Evolutionary conservation across 2,797 vertebrate genomes (phyloP).

Genomic region (Neomorphus geoffroyi): DNA sequence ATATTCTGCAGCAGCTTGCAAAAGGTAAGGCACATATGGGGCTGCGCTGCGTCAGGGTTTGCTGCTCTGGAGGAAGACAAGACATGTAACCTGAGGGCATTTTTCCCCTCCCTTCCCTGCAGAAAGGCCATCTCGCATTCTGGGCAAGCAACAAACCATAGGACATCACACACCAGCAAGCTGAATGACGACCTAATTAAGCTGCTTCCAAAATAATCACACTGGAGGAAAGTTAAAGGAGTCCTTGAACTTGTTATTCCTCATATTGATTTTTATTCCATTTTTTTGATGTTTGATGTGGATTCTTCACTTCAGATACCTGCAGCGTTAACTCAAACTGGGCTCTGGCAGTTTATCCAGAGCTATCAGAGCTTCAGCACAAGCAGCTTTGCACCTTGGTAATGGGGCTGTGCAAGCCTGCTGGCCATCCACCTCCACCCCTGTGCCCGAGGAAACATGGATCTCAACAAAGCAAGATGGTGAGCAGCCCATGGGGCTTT

Average conservation of each 20-base stretch:
- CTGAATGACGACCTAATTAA: background rate
- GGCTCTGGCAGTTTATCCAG: background rate
- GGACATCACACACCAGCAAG: background rate
- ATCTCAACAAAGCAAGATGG: background rate
- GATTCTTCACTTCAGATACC: background rate
- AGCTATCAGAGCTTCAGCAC: background rate
- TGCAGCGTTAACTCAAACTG: background rate
- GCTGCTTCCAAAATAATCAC: constrained; percentile 18
- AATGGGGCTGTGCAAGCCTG: background rate
- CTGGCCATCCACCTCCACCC: background rate
- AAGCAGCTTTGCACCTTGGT: background rate
- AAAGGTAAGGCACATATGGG: background rate
- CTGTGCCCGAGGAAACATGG: fast-evolving
- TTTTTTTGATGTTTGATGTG: background rate
- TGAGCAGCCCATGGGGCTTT: background rate
- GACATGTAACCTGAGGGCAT: background rate
- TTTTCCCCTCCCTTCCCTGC: background rate
- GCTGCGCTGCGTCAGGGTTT: background rate
- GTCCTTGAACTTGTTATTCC: constrained; percentile 11
- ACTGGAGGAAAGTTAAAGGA: background rate
- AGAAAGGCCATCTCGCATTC: background rate
- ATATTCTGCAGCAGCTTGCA: fast-evolving
- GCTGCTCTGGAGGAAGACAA: background rate
- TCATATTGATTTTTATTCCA: background rate
- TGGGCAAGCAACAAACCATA: background rate